Conservation (phyloP, 2,797 vertebrate genomes). For the Crax fasciolata region DNA sequence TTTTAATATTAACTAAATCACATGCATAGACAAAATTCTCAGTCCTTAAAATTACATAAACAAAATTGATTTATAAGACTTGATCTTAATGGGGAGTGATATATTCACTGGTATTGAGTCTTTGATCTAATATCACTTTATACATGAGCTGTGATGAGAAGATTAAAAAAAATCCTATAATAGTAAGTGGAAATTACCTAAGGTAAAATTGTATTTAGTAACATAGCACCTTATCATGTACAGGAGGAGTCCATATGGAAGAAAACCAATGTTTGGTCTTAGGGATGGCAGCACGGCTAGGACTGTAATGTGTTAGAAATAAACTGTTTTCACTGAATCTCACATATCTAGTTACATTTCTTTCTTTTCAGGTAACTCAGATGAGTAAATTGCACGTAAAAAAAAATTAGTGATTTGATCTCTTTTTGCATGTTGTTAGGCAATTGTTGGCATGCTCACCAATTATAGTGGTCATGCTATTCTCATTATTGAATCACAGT, state of each 20-base stretch:
- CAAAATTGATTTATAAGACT: conserved; percentile 21
- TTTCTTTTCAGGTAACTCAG: conserved; percentile 25
- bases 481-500: conserved; percentile 75
- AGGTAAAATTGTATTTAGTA: background rate
- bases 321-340: background rate
- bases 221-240: background rate
- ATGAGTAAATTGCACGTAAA: conserved; percentile 51
- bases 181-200: conserved; percentile 1
- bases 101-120: background rate
- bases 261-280: background rate
- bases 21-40: background rate
- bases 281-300: background rate
- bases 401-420: background rate
- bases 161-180: background rate
- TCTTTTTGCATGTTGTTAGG: conserved; percentile 34
- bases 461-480: conserved; percentile 61
- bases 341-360: background rate
- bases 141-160: background rate
- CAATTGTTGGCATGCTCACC: conserved; percentile 39
- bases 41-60: conserved; percentile 10
- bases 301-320: background rate
- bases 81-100: conserved; percentile 19
- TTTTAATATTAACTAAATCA: conserved; percentile 59
- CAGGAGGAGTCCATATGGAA: background rate
- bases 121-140: conserved; percentile 37